Evolutionary conservation across 2,888 invertebrate genomes (phyloP).

Genomic region (Argynnis bischoffii): DNA sequence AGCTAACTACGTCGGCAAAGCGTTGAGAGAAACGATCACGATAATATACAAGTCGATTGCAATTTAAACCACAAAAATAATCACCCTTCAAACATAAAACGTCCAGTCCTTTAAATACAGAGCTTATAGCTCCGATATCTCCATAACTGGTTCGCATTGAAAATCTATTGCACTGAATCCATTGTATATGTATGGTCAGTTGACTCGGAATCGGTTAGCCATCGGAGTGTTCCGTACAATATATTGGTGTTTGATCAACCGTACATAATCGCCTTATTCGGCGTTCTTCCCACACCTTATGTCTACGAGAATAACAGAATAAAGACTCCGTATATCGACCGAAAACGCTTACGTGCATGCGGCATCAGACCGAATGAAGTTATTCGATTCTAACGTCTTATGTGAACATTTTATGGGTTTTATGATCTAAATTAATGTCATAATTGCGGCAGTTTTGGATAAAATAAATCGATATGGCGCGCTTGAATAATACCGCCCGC

Average conservation of each 20-base stretch:
- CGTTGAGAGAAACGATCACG: constrained; percentile 55
- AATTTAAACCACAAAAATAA: constrained; percentile 75
- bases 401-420: constrained; percentile 72
- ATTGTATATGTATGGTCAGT: constrained; percentile 46
- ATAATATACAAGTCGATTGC: constrained; percentile 58
- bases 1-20: constrained; percentile 31
- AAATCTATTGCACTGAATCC: constrained; percentile 47
- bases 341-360: constrained; percentile 62
- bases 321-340: constrained; percentile 47
- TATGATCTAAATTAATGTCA: constrained; percentile 78
- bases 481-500: constrained; percentile 77
- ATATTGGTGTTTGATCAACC: constrained; percentile 61
- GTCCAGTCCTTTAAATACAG: constrained; percentile 53
- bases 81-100: constrained; percentile 63
- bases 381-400: constrained; percentile 71
- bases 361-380: constrained; percentile 65
- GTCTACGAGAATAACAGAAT: constrained; percentile 43
- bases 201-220: constrained; percentile 39
- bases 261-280: constrained; percentile 58
- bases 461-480: constrained; percentile 77
- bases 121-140: constrained; percentile 53
- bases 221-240: constrained; percentile 55
- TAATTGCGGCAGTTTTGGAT: constrained; percentile 77
- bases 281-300: constrained; percentile 69
- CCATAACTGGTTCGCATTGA: constrained; percentile 60